Evolutionary conservation across 2,888 invertebrate genomes (phyloP).

Genomic region (Pseudococcus jackbeardsleyi): DNA sequence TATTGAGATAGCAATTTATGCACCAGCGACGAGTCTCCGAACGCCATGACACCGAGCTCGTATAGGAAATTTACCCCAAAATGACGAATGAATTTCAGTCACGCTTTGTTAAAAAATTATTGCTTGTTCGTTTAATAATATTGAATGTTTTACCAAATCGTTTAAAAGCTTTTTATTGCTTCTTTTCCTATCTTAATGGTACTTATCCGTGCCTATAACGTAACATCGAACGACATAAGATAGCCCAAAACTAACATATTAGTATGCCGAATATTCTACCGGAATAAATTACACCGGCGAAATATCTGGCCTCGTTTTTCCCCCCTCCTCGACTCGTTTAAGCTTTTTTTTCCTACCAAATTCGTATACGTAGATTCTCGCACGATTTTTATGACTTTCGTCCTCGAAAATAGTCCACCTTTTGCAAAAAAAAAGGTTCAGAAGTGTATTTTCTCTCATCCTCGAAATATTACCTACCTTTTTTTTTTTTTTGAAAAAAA

Average conservation of each 20-base stretch:
- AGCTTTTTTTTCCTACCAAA: background rate
- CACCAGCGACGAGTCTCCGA: background rate
- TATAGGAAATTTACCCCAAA: slow-evolving; percentile 1
- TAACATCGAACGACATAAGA: slow-evolving; percentile 50
- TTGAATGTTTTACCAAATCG: slow-evolving; percentile 54
- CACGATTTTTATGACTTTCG: slow-evolving; percentile 23
- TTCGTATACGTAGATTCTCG: background rate
- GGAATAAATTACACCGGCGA: slow-evolving; percentile 39
- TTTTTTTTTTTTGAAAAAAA: background rate
- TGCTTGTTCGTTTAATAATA: slow-evolving; percentile 53
- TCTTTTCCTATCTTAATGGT: slow-evolving; percentile 55
- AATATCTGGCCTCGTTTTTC: slow-evolving; percentile 13
- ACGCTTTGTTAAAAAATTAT: slow-evolving; percentile 57
- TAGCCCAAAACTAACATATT: slow-evolving; percentile 55
- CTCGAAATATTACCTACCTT: slow-evolving; percentile 15
- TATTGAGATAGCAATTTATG: background rate
- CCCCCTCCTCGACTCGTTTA: background rate
- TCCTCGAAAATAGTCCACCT: slow-evolving; percentile 6
- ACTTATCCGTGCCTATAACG: slow-evolving; percentile 51
- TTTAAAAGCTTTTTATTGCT: slow-evolving; percentile 55
- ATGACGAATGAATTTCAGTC: slow-evolving; percentile 56
- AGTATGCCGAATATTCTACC: slow-evolving; percentile 51
- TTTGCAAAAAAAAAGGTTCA: background rate
- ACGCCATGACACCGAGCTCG: background rate
- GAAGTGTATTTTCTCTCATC: background rate